Evolutionary conservation across 2,888 invertebrate genomes (phyloP).

Genomic region (Hydrotaea diabolus): DNA sequence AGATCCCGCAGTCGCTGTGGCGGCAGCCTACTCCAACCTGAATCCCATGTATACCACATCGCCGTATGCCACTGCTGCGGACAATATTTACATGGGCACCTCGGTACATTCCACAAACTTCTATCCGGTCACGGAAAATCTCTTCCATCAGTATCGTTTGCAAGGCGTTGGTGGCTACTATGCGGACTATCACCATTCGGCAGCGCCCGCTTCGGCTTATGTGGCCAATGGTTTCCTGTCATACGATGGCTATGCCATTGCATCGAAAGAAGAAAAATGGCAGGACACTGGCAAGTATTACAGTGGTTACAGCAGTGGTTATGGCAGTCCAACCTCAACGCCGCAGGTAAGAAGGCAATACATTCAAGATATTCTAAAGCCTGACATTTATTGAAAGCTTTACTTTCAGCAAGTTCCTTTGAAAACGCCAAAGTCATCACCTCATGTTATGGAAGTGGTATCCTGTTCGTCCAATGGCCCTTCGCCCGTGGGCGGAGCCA

Average conservation of each 20-base stretch:
- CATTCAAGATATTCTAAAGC: too few species aligned
- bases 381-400: background rate
- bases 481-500: conserved; percentile 75
- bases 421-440: conserved; percentile 81
- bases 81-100: conserved; percentile 81
- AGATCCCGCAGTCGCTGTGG: conserved; percentile 84
- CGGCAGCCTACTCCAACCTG: conserved; percentile 90
- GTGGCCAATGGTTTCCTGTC: conserved; percentile 91
- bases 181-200: conserved; percentile 87
- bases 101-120: conserved; percentile 85
- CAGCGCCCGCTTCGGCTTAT: conserved; percentile 82
- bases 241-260: conserved; percentile 83
- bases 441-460: conserved; percentile 81
- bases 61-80: conserved; percentile 88
- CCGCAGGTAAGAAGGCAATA: conserved; percentile 75
- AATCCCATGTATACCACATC: conserved; percentile 89
- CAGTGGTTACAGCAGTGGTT: conserved; percentile 81
- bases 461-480: conserved; percentile 81
- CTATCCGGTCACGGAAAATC: conserved; percentile 90
- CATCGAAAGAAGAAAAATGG: conserved; percentile 81
- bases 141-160: conserved; percentile 95
- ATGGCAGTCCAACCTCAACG: conserved; percentile 80
- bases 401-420: conserved; percentile 76
- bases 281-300: conserved; percentile 82
- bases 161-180: conserved; percentile 89